Evolutionary conservation across 2,113 vertebrate species (phyloP).

Genomic region (Stomatorhinus ivindoensis): DNA sequence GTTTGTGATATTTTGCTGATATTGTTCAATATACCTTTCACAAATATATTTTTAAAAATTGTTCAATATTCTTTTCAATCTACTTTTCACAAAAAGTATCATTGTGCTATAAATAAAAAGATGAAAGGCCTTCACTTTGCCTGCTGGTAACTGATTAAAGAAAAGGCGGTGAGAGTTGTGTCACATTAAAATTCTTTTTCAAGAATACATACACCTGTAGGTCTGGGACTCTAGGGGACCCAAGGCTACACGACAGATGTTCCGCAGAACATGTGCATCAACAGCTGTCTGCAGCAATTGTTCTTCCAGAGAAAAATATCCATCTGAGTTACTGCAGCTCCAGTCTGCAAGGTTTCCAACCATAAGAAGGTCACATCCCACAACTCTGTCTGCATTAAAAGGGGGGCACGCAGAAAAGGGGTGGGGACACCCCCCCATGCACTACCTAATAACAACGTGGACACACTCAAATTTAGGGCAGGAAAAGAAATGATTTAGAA

Average conservation of each 20-base stretch:
- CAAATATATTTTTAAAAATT: not conserved
- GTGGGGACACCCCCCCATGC: not conserved
- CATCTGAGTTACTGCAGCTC: not conserved
- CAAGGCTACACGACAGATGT: not conserved
- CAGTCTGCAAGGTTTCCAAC: not conserved
- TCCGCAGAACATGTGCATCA: not conserved
- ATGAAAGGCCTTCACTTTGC: not conserved
- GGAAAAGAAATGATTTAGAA: not conserved
- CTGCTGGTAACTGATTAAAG: not conserved
- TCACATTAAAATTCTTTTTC: conserved; percentile 4
- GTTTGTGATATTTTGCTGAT: not conserved
- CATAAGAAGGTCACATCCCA: not conserved
- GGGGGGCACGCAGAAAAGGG: not conserved
- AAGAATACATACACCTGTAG: not conserved
- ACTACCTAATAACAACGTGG: not conserved
- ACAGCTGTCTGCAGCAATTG: not conserved
- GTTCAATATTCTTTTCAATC: not conserved
- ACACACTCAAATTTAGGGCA: not conserved
- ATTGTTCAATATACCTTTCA: not conserved
- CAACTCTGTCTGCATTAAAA: not conserved
- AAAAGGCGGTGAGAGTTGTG: not conserved
- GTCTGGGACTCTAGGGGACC: not conserved
- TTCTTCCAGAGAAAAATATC: not conserved
- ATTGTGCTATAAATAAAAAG: not conserved
- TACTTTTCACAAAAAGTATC: not conserved